phyloP scores from a whole-genome alignment of 1,140 invertebrate genomes.

The Musca vetustissima region DNA sequence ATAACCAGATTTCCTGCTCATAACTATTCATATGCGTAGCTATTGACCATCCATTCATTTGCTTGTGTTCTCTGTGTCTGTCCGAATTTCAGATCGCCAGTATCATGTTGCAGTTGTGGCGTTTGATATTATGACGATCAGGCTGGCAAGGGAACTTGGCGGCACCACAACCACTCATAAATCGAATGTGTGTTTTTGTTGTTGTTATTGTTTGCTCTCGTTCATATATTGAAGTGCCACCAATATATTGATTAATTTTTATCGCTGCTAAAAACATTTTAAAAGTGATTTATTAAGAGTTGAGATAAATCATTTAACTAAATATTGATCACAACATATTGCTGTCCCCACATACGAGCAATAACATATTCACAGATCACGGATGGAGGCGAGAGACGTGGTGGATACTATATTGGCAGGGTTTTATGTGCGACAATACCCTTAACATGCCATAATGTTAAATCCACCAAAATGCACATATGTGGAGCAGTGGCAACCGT shows the following conservation, averaged over 20 bases:
- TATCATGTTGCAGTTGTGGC: no score
- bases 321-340: slow-evolving; percentile 25
- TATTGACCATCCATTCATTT: no score
- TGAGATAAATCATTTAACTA: slow-evolving; percentile 27
- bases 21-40: slow-evolving; percentile 9
- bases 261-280: slow-evolving; percentile 25
- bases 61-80: no score
- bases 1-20: neutral
- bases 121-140: no score
- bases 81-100: no score
- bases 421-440: neutral
- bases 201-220: no score
- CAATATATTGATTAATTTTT: slow-evolving; percentile 29
- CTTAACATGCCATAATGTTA: neutral
- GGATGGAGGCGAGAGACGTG: neutral
- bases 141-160: no score
- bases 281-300: slow-evolving; percentile 29
- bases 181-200: slow-evolving; percentile 4
- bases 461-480: neutral
- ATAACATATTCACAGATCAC: neutral
- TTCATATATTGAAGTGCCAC: slow-evolving; percentile 15
- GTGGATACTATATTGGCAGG: neutral
- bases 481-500: no score
- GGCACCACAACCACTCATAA: slow-evolving; percentile 6
- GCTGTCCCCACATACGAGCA: slow-evolving; percentile 17